Evolutionary conservation across 2,113 vertebrate species (phyloP), one percentile per base, ranked within the genome.

Genomic region (Passer domesticus): DNA sequence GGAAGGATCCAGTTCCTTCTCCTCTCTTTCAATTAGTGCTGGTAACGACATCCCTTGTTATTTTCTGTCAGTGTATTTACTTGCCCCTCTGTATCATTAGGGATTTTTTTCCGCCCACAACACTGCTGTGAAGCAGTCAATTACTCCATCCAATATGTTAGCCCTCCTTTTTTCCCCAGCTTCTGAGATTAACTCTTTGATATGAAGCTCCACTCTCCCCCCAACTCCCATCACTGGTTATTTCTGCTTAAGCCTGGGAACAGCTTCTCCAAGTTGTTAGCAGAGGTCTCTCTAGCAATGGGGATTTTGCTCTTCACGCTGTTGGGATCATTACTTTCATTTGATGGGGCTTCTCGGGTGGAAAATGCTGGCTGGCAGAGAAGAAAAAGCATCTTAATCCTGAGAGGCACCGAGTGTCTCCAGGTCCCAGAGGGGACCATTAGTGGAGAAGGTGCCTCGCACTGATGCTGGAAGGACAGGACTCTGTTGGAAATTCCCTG

Each of bases 81-180:
- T 95, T 92, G 95, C 80, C 90, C 94, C 93, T 89, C 91, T 78
- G 77, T 66, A 91, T 91, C 91, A 89, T 94, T 96, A 96, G 87
- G 75, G 83, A 70, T 14, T 91, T 93, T 87, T 94, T 94, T 92
- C 91, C 89, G 62, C 94, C 92, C 94, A 97, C 96, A 94, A 91
- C 89, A 94, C 95, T 91, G 95, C 95, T 96, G 96, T 95, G 95
- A 96, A 93, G 83, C 80, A 97, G 76, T 96, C 95, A 96, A 97
- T 97, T 97, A 97, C 80, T 91, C 53, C 0, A 1, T 89, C 95
- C 95, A 96, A 95, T 96, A 94, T 94, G 92, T 96, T 90, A 94
- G 74, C 91, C 91, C 92, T 96, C 77, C 77, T 53, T 94, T 77
- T 46, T 53, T 15, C 47, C 86, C 49, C 44, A 55, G 90, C 80